Conservation (phyloP, 2,797 vertebrate genomes). For the Sylvia borin region DNA sequence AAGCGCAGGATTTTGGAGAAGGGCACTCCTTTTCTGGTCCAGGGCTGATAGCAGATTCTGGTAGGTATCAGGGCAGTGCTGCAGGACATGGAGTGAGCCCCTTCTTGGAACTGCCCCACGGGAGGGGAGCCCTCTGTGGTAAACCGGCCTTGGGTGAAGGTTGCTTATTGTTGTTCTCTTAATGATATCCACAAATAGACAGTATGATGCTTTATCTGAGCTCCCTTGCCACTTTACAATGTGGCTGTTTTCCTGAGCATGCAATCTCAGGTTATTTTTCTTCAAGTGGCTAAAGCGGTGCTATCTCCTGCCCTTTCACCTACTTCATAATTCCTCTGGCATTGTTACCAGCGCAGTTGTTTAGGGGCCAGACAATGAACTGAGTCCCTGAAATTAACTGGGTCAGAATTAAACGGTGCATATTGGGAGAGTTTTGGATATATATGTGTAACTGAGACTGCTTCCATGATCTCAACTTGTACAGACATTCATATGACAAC, state of each 20-base stretch:
- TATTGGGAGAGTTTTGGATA: background rate
- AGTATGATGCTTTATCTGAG: accelerated
- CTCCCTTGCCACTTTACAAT: background rate
- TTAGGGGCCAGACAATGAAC: background rate
- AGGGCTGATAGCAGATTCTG: background rate
- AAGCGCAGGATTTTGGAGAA: background rate
- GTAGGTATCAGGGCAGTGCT: accelerated
- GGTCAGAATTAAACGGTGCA: background rate
- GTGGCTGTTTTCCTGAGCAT: background rate
- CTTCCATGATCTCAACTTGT: background rate
- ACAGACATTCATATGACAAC: background rate
- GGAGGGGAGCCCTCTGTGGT: background rate
- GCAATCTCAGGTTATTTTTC: background rate
- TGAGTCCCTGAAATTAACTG: background rate
- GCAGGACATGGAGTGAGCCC: background rate
- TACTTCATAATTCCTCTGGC: background rate
- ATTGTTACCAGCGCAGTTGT: background rate
- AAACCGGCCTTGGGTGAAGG: background rate
- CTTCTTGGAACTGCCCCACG: background rate
- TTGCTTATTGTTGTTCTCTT: background rate
- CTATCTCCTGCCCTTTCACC: background rate
- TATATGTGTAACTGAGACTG: background rate
- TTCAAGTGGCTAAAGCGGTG: background rate
- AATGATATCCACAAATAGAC: background rate
- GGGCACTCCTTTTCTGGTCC: background rate